Evolutionary conservation across 2,113 vertebrate species (phyloP), one percentile per base, ranked within the genome.

Genomic region (Oncorhynchus clarkii): DNA sequence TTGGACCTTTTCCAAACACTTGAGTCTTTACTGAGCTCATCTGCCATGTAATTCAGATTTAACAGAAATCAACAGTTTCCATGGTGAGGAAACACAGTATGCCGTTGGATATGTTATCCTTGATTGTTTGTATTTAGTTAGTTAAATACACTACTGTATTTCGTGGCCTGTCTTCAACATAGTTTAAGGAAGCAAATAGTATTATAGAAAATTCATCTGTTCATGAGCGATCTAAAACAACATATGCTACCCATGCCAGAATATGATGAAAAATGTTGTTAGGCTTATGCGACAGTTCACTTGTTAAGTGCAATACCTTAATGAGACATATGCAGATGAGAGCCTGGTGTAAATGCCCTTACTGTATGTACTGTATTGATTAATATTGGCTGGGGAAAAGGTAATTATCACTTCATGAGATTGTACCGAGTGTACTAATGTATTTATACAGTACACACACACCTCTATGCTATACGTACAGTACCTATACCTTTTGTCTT

Each of bases 1-100:
- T 27, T n/a, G 65, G 65, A 60, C 49, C 45, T 62, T 66, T 12
- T 77, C 73, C 67, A 22, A 67, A 70, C 22, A 62, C 48, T 80
- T 54, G 59, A 76, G 67, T 67, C 5, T 16, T 45, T 69, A 48
- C 49, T n/a, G 4, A 34, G 31, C 45, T 57, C 34, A 79, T 77
- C 81, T n/a, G 73, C 24, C 20, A 69, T 69, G 67, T 69, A 69
- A 69, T 69, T 69, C 34, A 45, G 34, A n/a, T 69, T 26, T 69
- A n/a, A n/a, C 31, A 29, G 16, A n/a, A 45, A 45, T 69, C 34
- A 69, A 48, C 31, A n/a, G 18, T 48, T 26, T 45, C 14, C 31
- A 69, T 39, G 31, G 20, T 22, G 34, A 45, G n/a, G 18, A 45
- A 48, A 45, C 5, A 45, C 16, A 22, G 59, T 22, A 62, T 20